A percentile compares a stretch with the other conserved stretches of the same genome.
Conservation (phyloP, 2,113 vertebrate species). For the Ceyx melanurus region DNA sequence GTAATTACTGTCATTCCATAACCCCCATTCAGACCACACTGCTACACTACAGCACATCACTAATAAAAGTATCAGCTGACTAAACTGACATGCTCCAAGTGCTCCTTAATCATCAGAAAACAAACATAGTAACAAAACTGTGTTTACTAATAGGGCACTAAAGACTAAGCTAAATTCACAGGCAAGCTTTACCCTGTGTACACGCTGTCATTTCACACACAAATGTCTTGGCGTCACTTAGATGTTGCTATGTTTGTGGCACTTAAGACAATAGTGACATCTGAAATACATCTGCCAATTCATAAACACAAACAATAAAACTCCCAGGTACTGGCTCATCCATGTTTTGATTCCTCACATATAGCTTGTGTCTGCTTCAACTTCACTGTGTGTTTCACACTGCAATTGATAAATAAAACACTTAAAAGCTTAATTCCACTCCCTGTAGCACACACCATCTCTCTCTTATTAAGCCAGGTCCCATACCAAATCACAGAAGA, state of each 20-base stretch:
- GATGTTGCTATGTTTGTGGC: not conserved
- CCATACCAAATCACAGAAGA: not conserved
- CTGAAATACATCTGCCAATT: not conserved
- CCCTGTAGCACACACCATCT: not conserved
- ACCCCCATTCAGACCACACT: not conserved
- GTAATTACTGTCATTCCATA: not conserved
- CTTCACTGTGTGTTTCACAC: not conserved
- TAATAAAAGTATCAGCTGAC: slow-evolving; percentile 7
- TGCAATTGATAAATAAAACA: not conserved
- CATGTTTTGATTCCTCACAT: not conserved
- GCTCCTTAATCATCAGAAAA: slow-evolving; percentile 7
- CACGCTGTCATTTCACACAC: not conserved
- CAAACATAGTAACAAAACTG: slow-evolving; percentile 2
- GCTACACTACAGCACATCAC: not conserved
- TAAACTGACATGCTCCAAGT: slow-evolving; percentile 10
- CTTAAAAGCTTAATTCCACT: not conserved
- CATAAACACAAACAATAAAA: not conserved
- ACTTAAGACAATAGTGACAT: not conserved
- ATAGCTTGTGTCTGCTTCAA: not conserved
- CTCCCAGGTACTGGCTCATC: not conserved
- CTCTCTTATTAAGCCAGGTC: not conserved
- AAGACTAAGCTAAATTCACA: not conserved
- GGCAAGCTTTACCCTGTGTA: not conserved
- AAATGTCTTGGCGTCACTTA: not conserved
- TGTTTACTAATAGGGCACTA: not conserved